Evolutionary conservation across 2,797 vertebrate species (phyloP), one percentile per base, ranked within the genome.

Genomic region (Pelochelys cantorii): DNA sequence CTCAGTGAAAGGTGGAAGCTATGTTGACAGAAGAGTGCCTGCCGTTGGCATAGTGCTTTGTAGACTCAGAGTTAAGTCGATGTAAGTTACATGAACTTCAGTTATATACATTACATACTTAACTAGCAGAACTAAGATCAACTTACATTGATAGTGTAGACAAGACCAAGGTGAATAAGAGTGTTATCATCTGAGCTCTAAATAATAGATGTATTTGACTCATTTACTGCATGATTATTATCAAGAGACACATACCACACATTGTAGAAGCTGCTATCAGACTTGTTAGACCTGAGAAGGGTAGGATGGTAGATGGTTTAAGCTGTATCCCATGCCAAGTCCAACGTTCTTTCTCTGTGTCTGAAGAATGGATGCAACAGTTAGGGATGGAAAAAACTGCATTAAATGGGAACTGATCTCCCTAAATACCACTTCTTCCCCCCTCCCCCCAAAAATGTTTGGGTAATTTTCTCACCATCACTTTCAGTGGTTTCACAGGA

Each of bases 391-490:
- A 53, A 14, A n/a, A 29, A 34, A 14, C 85, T 85, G 5, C 5
- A 29, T 2, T 12, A 90, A 85, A 83, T 10, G 1, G 56, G 1
- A 31, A 53, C 62, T 84, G 9, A 56, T 79, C 1, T 0, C 53
- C 52, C 55, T 25, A 18, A 22, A 75, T 68, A 22, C 0, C 53
- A 22, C 0, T 34, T 68, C 34, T 68, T 4, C 2, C 42, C 42
- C 42, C 42, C 42, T 48, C 42, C 42, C 42, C 7, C 42, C 42
- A 48, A 34, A 68, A 34, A 34, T 17, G 29, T 8, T 68, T 68
- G 17, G 31, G 15, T 2, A 1, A 22, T 29, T 78, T 81, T n/a
- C 3, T 0, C 1, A 2, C 11, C 7, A 0, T 71, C 85, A 29
- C 55, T 94, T 87, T 56, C 85, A n/a, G 74, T 18, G 83, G 0